phyloP scores from a whole-genome alignment of 2,113 vertebrate genomes.

The Coregonus clupeaformis region DNA sequence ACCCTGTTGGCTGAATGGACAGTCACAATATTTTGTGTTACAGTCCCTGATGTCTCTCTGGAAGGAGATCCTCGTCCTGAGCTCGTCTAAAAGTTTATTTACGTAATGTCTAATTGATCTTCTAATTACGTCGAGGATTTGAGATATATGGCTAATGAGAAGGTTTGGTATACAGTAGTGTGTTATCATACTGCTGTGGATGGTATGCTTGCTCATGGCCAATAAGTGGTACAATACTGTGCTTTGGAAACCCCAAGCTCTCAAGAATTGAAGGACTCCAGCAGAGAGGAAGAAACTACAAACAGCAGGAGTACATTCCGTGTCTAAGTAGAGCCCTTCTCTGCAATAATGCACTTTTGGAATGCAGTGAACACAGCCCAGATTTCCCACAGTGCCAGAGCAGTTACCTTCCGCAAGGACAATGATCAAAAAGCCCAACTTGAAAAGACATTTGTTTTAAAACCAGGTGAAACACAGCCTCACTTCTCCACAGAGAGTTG shows the following conservation, averaged over 20 bases:
- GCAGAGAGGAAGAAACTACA: constrained; percentile 61
- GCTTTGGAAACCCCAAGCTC: constrained; percentile 54
- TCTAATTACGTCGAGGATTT: background rate
- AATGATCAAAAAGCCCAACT: constrained; percentile 16
- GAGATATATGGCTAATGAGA: background rate
- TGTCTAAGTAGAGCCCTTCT: constrained; percentile 60
- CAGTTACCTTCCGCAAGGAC: constrained; percentile 18
- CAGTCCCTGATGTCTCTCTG: too few relatives aligned
- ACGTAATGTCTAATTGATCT: background rate
- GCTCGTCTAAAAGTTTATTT: background rate
- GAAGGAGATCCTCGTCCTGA: too few relatives aligned
- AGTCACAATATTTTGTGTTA: too few relatives aligned
- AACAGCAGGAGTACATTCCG: constrained; percentile 64
- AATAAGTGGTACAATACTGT: background rate
- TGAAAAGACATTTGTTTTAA: constrained; percentile 20
- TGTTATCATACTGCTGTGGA: background rate
- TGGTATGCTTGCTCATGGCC: background rate
- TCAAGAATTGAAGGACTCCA: constrained; percentile 59
- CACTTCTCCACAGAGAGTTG: constrained; percentile 20
- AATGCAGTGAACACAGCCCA: constrained; percentile 46
- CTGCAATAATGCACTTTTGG: constrained; percentile 58
- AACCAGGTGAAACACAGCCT: constrained; percentile 17
- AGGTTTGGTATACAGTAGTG: background rate
- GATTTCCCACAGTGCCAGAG: constrained; percentile 39
- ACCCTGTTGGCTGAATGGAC: too few relatives aligned